phyloP scores from a whole-genome alignment of 1,140 invertebrate species.

The Pachyrhynchus sulphureomaculatus region DNA sequence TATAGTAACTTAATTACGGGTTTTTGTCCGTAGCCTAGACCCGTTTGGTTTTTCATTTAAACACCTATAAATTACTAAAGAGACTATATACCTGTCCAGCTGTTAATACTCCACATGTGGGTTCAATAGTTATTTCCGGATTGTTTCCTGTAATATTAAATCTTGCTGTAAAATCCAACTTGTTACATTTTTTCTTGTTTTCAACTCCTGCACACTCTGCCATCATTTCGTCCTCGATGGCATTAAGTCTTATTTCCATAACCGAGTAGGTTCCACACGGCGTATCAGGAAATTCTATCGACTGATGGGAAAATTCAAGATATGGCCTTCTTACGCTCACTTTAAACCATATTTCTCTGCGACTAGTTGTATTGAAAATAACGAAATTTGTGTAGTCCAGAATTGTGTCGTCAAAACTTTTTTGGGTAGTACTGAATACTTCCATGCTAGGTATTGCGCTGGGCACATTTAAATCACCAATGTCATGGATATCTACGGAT shows the following conservation, averaged over 20 bases:
- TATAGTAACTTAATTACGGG: no score
- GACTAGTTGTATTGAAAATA: constrained; percentile 15
- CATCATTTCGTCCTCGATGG: constrained; percentile 1
- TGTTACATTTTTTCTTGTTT: not conserved
- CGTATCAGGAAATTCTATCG: constrained; percentile 40
- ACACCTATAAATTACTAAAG: no score
- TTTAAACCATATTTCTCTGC: constrained; percentile 20
- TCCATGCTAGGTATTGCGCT: not conserved
- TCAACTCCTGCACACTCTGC: constrained; percentile 7
- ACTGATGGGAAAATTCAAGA: constrained; percentile 34
- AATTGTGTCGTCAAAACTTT: not conserved
- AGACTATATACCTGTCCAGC: constrained; percentile 27
- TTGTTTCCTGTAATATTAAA: constrained; percentile 38
- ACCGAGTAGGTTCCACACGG: constrained; percentile 41
- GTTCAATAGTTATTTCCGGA: constrained; percentile 36
- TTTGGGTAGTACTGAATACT: not conserved
- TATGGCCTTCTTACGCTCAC: constrained; percentile 19
- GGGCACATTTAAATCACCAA: no score
- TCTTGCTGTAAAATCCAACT: constrained; percentile 17
- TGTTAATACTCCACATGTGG: constrained; percentile 34
- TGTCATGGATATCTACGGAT: no score
- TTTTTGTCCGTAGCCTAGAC: no score
- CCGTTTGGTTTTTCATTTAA: no score
- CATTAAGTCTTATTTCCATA: constrained; percentile 28
- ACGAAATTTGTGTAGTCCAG: constrained; percentile 14